Percentiles rank a stretch among this genome's conserved stretches.
These are phyloP conservation scores for Aphelenchoides avenae DNA, from an alignment of 1,140 invertebrate species.

Conservation along the genomic window DNA sequence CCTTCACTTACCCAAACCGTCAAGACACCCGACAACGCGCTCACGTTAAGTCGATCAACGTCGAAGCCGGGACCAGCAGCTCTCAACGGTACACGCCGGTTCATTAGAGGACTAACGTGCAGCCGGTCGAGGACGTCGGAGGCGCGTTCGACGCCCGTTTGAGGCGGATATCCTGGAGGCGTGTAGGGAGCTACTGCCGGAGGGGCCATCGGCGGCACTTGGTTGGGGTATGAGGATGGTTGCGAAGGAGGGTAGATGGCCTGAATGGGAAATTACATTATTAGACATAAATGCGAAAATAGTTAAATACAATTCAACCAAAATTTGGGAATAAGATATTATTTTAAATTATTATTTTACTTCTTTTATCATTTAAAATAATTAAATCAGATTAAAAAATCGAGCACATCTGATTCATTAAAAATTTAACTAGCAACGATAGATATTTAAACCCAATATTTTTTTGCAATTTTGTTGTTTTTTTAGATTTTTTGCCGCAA, in stretches of 20 bases:
- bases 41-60: conserved; percentile 44
- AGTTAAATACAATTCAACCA: background rate
- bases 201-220: conserved; percentile 15
- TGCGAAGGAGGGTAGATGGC: background rate
- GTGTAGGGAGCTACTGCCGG: conserved; percentile 8
- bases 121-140: conserved; percentile 46
- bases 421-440: no score
- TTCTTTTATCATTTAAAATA: no score
- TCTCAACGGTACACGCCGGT: conserved; percentile 52
- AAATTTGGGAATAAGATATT: no score
- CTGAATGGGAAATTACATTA: background rate
- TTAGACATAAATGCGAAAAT: background rate
- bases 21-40: conserved; percentile 48
- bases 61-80: conserved; percentile 58
- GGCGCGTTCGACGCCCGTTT: no score
- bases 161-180: conserved; percentile 6
- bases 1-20: conserved; percentile 38
- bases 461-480: no score
- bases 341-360: no score
- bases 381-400: no score
- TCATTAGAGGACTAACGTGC: conserved; percentile 54
- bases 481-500: no score
- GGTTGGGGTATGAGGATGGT: background rate
- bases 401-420: no score
- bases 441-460: no score